Evolutionary conservation across 2,113 vertebrate species (phyloP).

Genomic region (Ctenomys sociabilis): DNA sequence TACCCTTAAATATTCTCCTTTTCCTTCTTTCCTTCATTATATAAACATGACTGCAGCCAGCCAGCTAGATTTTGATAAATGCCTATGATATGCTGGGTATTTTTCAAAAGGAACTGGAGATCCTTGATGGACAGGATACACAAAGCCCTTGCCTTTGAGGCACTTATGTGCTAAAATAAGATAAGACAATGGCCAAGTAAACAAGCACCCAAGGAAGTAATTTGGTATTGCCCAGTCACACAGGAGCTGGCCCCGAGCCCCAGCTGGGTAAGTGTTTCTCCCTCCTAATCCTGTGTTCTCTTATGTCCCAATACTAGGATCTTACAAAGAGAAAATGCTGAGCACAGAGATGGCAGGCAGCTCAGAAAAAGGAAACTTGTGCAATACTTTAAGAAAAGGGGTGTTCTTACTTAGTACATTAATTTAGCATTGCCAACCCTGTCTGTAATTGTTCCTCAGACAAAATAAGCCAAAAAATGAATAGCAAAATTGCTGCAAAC

Average conservation of each 20-base stretch:
- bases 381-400: neutral
- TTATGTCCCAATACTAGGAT: neutral
- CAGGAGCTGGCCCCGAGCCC: neutral
- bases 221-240: neutral
- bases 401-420: neutral
- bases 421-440: neutral
- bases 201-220: neutral
- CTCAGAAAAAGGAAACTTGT: neutral
- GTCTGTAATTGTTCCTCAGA: neutral
- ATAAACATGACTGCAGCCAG: neutral
- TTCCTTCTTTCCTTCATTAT: neutral
- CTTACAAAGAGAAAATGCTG: conserved; percentile 34
- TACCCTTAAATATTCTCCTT: neutral
- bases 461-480: conserved; percentile 23
- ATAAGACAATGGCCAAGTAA: neutral
- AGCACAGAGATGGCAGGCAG: neutral
- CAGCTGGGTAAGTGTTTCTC: neutral
- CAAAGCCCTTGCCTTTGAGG: neutral
- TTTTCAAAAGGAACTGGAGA: neutral
- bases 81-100: neutral
- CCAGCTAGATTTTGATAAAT: neutral
- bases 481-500: conserved; percentile 26
- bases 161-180: neutral
- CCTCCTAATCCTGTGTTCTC: neutral
- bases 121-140: neutral